Percentiles rank a stretch among this genome's conserved stretches.
These are phyloP conservation scores for Drosophila ohnishii DNA, from an alignment of 1,140 invertebrate species.

Conservation along the genomic window DNA sequence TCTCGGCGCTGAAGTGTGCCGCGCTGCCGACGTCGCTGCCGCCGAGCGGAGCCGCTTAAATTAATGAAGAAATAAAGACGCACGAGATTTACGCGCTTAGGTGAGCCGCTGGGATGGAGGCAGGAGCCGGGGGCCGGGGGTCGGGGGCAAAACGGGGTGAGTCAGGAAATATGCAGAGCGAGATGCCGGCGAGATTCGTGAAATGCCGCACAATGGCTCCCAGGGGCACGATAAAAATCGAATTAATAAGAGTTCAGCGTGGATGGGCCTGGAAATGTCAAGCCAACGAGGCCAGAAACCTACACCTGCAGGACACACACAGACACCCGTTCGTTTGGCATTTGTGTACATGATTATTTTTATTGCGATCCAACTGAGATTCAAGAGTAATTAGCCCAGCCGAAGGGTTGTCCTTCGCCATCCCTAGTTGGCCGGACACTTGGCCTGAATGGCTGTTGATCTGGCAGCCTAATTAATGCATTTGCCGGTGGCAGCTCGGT, in stretches of 20 bases:
- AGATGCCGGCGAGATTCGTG: conserved; percentile 71
- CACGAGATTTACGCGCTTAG: conserved; percentile 78
- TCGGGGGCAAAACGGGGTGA: conserved; percentile 1
- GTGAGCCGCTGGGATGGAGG: conserved; percentile 31
- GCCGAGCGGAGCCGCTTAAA: conserved; percentile 67
- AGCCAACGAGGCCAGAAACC: conserved; percentile 8
- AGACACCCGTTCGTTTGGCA: conserved; percentile 8
- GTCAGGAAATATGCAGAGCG: conserved; percentile 66
- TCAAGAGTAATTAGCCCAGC: conserved; percentile 51
- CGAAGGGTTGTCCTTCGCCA: conserved; percentile 10
- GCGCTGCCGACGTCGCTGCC: conserved; percentile 9
- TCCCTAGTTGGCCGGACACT: neutral
- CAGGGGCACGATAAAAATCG: conserved; percentile 82
- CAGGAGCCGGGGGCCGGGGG: neutral
- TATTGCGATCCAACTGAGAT: conserved; percentile 52
- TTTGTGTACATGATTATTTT: conserved; percentile 59
- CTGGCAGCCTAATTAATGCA: conserved; percentile 66
- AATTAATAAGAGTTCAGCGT: conserved; percentile 82
- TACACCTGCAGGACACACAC: conserved; percentile 10
- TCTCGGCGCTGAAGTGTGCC: conserved; percentile 62
- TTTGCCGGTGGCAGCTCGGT: conserved; percentile 48
- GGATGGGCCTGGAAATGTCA: conserved; percentile 70
- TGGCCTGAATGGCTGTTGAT: conserved; percentile 2
- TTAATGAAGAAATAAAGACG: conserved; percentile 83
- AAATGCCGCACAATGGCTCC: conserved; percentile 82